Evolutionary conservation across 2,113 vertebrate species (phyloP).

Genomic region (Istiophorus platypterus): DNA sequence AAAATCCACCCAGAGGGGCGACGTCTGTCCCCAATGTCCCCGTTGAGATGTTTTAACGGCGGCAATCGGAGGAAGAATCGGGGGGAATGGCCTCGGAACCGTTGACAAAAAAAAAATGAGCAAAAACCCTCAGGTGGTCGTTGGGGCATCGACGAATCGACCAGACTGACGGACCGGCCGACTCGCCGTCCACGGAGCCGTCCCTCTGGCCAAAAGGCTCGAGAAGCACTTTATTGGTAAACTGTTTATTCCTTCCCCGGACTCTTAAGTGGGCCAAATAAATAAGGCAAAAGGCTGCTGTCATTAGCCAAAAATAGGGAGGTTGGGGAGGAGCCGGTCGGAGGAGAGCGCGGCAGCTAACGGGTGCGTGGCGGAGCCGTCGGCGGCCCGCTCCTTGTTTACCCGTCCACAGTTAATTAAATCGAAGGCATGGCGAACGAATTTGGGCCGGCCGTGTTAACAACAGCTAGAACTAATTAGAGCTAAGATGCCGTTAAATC

Average conservation of each 20-base stretch:
- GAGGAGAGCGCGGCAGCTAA: constrained; percentile 20
- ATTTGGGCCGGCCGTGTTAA: constrained; percentile 70
- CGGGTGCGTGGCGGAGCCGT: constrained; percentile 5
- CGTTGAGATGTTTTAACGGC: not conserved
- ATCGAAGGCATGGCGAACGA: constrained; percentile 64
- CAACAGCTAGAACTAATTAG: constrained; percentile 81
- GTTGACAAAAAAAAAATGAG: too few species aligned
- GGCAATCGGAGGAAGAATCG: not conserved
- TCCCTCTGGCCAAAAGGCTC: not conserved
- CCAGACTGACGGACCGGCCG: not conserved
- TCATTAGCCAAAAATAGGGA: not conserved
- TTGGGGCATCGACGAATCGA: not conserved
- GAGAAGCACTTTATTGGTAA: not conserved
- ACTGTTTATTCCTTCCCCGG: not conserved
- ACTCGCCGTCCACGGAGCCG: not conserved
- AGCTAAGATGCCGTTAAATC: constrained; percentile 78
- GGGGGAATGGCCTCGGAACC: too few species aligned
- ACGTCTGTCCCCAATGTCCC: not conserved
- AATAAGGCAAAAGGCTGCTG: not conserved
- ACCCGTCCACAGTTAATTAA: constrained; percentile 78
- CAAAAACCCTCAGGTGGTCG: too few species aligned
- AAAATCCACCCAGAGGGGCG: not conserved
- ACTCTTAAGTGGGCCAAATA: not conserved
- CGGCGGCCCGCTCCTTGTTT: constrained; percentile 59
- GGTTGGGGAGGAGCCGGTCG: not conserved